These are phyloP conservation scores for Pollenia amentaria DNA, from an alignment of 2,888 invertebrate genomes.

Conservation along the genomic window DNA sequence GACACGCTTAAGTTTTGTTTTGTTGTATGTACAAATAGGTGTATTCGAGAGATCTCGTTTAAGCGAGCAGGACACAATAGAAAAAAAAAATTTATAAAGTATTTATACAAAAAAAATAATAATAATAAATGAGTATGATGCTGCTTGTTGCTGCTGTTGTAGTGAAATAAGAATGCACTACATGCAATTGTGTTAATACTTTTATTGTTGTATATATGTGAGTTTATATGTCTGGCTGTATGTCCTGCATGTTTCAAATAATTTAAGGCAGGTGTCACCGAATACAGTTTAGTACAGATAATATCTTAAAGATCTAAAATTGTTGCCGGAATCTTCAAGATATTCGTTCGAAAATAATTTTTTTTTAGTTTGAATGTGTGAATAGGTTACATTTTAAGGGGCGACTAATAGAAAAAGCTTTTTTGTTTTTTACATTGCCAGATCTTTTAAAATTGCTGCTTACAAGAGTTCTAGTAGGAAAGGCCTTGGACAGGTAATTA, in stretches of 20 bases:
- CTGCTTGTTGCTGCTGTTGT: constrained; percentile 46
- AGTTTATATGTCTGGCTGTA: neutral
- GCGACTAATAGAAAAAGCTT: too few species aligned
- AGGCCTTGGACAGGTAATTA: too few species aligned
- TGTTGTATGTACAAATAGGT: constrained; percentile 32
- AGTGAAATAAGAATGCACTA: constrained; percentile 58
- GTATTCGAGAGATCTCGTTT: constrained; percentile 44
- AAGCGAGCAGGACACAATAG: constrained; percentile 49
- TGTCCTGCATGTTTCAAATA: neutral
- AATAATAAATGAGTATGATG: constrained; percentile 14
- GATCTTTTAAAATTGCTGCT: too few species aligned
- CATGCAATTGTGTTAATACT: constrained; percentile 63
- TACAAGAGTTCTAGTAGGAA: too few species aligned
- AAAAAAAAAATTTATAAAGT: constrained; percentile 52
- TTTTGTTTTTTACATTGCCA: too few species aligned
- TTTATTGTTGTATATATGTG: constrained; percentile 4
- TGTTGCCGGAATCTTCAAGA: too few species aligned
- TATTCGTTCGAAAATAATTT: neutral
- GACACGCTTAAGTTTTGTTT: constrained; percentile 19
- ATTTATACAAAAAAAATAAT: constrained; percentile 14
- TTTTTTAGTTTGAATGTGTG: neutral
- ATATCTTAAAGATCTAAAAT: neutral
- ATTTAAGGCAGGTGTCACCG: neutral
- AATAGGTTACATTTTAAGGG: too few species aligned
- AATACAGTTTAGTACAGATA: constrained; percentile 17